Evolutionary conservation across 2,888 invertebrate species (phyloP).

Genomic region (Hydrotaea cyrtoneurina): DNA sequence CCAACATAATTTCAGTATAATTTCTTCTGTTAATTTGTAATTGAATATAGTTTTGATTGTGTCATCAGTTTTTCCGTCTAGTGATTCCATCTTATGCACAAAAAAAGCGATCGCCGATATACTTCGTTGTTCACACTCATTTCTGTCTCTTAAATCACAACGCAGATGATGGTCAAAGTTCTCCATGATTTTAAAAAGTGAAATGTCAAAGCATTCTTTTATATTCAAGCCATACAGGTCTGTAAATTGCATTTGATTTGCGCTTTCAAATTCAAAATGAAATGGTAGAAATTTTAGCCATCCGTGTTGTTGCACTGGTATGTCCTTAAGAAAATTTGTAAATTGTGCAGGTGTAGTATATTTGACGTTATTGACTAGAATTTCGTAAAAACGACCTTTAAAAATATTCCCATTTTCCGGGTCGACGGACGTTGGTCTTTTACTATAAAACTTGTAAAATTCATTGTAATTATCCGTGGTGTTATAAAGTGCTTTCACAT

Average conservation of each 20-base stretch:
- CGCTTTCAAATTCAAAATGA: not conserved
- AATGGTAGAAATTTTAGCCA: constrained; percentile 69
- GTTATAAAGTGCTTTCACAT: constrained; percentile 74
- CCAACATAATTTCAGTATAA: not conserved
- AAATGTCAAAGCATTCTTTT: not conserved
- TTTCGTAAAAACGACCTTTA: constrained; percentile 67
- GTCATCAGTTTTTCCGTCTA: constrained; percentile 1
- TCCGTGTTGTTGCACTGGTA: constrained; percentile 68
- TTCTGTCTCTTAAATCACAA: constrained; percentile 25
- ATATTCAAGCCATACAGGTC: not conserved
- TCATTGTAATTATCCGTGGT: constrained; percentile 68
- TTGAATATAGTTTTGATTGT: constrained; percentile 42
- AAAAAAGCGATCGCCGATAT: constrained; percentile 49
- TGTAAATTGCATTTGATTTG: not conserved
- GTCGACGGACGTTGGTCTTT: constrained; percentile 1
- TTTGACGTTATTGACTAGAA: constrained; percentile 51
- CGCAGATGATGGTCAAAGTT: constrained; percentile 17
- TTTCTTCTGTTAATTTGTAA: constrained; percentile 3
- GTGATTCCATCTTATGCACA: not conserved
- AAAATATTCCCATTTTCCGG: constrained; percentile 20
- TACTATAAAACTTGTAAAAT: constrained; percentile 24
- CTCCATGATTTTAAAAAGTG: not conserved
- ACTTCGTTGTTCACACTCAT: constrained; percentile 35
- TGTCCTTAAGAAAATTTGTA: constrained; percentile 49
- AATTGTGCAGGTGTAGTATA: constrained; percentile 4